Evolutionary conservation across 2,888 invertebrate genomes (phyloP), one percentile per base, ranked within the genome.

Genomic region (Helleia helle): DNA sequence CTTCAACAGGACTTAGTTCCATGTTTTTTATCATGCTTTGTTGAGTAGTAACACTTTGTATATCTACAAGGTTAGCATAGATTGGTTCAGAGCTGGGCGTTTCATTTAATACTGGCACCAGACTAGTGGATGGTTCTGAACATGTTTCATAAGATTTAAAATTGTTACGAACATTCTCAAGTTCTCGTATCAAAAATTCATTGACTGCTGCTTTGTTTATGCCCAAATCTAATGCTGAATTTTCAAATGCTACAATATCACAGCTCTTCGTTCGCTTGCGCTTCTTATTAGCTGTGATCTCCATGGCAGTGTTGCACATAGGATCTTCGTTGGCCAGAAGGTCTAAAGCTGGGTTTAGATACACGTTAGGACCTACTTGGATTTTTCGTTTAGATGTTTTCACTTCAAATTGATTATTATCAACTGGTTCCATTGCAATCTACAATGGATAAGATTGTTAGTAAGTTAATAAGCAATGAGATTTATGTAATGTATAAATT

Each of bases 221-320:
- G 7, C 79, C 85, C 27, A 80, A 46, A 44, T 85, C 85, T 41
- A 86, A 49, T 0, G 74, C 84, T 0, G 73, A 65, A 45, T 86
- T 86, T 40, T 85, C 85, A 49, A 86, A 86, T 0, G 71, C 60
- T 1, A 63, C 58, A 1, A 71, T 60, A 15, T 81, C 81, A 42
- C 70, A 72, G 43, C 75, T 83, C 38, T 62, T 70, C 0, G 76
- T 69, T n/a, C 70, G 51, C 50, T 83, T 81, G 0, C 77, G 62
- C 46, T 79, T 74, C 48, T 85, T 86, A 12, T 55, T 58, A 0
- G 84, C 83, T 12, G 71, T 63, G 15, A 84, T 69, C 58, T 86
- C 86, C 84, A 86, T 84, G 4, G 70, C 76, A 0, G 71, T 86
- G 57, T 86, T 86, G 49, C 83, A 81, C 65, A 85, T 86, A 3